Evolutionary conservation across 2,888 invertebrate species (phyloP).

Genomic region (Hecatera dysodea): DNA sequence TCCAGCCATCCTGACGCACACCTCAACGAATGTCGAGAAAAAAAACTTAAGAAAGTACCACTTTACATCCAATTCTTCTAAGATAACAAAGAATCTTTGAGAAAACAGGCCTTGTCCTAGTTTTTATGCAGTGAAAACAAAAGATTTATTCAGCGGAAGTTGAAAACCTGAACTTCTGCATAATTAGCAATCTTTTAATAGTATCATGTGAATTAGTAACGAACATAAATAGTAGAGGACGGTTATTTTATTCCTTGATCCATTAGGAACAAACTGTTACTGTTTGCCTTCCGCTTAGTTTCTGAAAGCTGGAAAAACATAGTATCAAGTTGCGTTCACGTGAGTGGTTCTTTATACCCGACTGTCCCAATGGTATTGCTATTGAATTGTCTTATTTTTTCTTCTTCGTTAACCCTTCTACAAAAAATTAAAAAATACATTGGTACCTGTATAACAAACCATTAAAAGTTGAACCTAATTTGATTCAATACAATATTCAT

Average conservation of each 20-base stretch:
- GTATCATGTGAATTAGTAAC: neutral
- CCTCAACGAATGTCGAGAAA: no score
- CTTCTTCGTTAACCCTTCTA: neutral
- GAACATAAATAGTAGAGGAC: conserved; percentile 5
- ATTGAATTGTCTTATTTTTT: neutral
- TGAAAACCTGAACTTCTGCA: conserved; percentile 33
- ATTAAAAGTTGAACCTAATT: neutral
- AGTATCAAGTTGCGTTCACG: neutral
- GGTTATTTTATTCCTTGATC: conserved; percentile 18
- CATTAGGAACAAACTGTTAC: conserved; percentile 1
- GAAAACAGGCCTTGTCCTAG: conserved; percentile 44
- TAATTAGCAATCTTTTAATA: conserved; percentile 45
- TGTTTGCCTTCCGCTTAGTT: conserved; percentile 1
- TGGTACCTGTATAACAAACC: neutral
- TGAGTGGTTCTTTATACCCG: neutral
- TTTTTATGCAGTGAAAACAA: conserved; percentile 49
- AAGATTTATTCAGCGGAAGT: conserved; percentile 53
- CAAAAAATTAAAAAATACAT: neutral
- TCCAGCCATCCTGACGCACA: no score
- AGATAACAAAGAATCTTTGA: conserved; percentile 36
- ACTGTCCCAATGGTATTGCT: no score
- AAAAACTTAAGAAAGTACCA: conserved; percentile 10
- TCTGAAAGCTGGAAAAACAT: conserved; percentile 4
- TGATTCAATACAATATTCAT: conserved; percentile 30
- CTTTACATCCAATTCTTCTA: conserved; percentile 8